Evolutionary conservation across 2,888 invertebrate genomes (phyloP).

Genomic region (Drosophila kambysellisi): DNA sequence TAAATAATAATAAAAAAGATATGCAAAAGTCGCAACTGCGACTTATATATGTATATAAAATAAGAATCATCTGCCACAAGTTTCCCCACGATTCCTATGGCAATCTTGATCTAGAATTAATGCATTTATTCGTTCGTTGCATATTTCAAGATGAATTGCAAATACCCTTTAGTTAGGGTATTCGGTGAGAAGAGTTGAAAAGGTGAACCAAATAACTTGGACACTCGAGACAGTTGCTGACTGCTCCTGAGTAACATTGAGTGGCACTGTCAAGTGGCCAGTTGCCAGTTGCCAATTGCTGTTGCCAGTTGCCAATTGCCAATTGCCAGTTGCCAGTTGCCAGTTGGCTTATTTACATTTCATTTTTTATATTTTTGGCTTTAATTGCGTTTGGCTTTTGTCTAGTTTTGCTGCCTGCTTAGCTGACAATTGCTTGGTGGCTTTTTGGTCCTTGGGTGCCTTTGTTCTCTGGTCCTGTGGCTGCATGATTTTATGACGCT

Average conservation of each 20-base stretch:
- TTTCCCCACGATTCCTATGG: not conserved
- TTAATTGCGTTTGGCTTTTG: conserved; percentile 59
- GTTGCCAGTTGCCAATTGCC: conserved; percentile 1
- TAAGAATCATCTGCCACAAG: not conserved
- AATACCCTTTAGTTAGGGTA: conserved; percentile 1
- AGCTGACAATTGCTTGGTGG: not conserved
- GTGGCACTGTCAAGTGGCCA: conserved; percentile 48
- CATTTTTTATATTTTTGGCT: conserved; percentile 24
- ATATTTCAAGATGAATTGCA: not conserved
- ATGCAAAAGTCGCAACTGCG: not conserved
- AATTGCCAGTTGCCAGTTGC: conserved; percentile 10
- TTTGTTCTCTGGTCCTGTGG: conserved; percentile 3
- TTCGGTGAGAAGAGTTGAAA: not conserved
- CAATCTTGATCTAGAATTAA: not conserved
- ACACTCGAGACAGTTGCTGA: conserved; percentile 38
- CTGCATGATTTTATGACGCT: conserved; percentile 47
- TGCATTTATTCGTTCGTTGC: not conserved
- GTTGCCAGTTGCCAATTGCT: not conserved
- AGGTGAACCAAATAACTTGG: conserved; percentile 33
- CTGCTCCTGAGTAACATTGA: conserved; percentile 16
- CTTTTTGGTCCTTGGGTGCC: conserved; percentile 5
- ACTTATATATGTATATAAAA: not conserved
- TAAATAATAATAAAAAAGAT: not conserved
- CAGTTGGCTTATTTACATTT: conserved; percentile 47
- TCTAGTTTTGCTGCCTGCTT: conserved; percentile 20